Percentiles rank a stretch among this genome's conserved stretches.
Evolutionary conservation across 2,888 invertebrate species (phyloP).

Genomic region (Hydrotaea diabolus): DNA sequence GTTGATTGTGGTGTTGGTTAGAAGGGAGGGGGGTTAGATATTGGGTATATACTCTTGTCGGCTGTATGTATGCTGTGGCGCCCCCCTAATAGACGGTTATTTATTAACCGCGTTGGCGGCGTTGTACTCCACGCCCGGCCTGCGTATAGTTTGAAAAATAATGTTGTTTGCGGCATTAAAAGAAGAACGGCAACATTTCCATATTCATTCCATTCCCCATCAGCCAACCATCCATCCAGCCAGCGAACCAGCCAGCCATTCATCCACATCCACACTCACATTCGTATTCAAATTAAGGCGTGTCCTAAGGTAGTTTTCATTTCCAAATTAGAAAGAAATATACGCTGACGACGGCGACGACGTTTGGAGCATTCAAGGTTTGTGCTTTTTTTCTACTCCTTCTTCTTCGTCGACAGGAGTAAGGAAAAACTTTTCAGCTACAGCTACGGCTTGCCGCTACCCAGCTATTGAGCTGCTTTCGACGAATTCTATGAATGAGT

Average conservation of each 20-base stretch:
- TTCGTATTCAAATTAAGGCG: conserved; percentile 37
- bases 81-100: conserved; percentile 16
- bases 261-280: not conserved
- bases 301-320: conserved; percentile 40
- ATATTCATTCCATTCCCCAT: not conserved
- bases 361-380: not conserved
- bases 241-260: not conserved
- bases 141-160: conserved; percentile 28
- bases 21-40: not conserved
- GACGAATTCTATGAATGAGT: too few species aligned
- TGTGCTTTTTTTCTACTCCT: not conserved
- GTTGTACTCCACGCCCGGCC: not conserved
- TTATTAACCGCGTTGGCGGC: conserved; percentile 34
- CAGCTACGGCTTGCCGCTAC: not conserved
- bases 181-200: not conserved
- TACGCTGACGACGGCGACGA: not conserved
- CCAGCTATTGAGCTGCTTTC: too few species aligned
- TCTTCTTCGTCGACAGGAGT: not conserved
- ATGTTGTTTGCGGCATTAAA: conserved; percentile 21
- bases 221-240: not conserved
- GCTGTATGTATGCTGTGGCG: not conserved
- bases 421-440: not conserved
- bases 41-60: too few species aligned
- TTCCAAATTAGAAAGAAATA: conserved; percentile 30
- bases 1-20: too few species aligned